Conservation (phyloP, 2,113 vertebrate genomes). For the Mungos mungo region DNA sequence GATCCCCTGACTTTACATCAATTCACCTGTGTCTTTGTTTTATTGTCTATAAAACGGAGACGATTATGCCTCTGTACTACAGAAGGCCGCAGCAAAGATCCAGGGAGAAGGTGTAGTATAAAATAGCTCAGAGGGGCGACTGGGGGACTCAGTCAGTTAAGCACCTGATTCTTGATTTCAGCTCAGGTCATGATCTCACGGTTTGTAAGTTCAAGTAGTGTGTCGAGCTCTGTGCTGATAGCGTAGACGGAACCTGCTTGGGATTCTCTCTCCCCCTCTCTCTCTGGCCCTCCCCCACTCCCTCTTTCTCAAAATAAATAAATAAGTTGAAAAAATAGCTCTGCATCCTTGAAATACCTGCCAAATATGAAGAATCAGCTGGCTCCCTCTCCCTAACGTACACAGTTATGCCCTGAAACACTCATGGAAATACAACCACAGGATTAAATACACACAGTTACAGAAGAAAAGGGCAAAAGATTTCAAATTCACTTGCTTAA, state of each 20-base stretch:
- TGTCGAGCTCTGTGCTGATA: no score
- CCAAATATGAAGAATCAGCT: not conserved
- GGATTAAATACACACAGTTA: not conserved
- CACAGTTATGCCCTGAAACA: not conserved
- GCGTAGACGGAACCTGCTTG: no score
- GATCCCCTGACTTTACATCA: not conserved
- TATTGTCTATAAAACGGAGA: not conserved
- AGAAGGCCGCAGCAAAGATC: not conserved
- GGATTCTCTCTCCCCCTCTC: no score
- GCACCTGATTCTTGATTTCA: no score
- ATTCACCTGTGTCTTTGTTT: not conserved
- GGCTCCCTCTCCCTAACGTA: not conserved
- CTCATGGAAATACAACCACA: not conserved
- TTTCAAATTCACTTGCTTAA: conserved; percentile 3
- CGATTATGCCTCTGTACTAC: not conserved
- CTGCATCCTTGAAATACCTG: not conserved
- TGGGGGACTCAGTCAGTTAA: no score
- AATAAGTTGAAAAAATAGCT: no score
- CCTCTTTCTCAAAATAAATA: no score
- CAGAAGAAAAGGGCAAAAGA: not conserved
- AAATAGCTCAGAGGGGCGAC: not conserved
- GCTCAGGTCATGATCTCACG: no score
- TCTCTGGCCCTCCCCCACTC: no score
- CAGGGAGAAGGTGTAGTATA: not conserved
- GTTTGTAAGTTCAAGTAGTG: no score